Base-by-base conservation (phyloP, 2,113 vertebrate genomes). In the Caranx melampygus region DNA sequence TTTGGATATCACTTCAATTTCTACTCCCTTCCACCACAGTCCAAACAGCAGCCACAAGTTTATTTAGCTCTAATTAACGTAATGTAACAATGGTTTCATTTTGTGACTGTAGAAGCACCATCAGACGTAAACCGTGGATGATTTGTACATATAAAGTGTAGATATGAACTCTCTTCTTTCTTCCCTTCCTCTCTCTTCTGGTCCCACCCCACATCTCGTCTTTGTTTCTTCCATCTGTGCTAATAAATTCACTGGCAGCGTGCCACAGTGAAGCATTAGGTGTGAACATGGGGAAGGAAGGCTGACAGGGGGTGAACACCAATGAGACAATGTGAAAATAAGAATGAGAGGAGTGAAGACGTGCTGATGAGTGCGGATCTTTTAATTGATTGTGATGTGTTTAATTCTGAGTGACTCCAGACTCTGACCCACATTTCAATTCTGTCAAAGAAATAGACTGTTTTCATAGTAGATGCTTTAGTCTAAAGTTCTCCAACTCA, bases 261-360 rank as follows among this genome's bases (percentile, higher is more conserved):
- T 37, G 63, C 51, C 61, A 21, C 45, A 14, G 59, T 82, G 78
- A 69, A 68, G 75, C 52, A 80, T 78, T 34, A 78, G 81, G 84
- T 85, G 89, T 68, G 84, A 85, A 76, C 75, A 67, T 18, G 44
- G 66, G 66, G 62, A 71, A 66, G 65, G 45, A 33, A 78, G n/a
- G 16, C 45, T 78, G 71, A 73, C 73, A 79, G 81, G 79, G 72
- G 78, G 64, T 69, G 82, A 81, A 70, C 79, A 66, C 69, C 75
- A 51, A 72, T 80, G 76, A 87, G 87, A 81, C 82, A 87, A 85
- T 58, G 73, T 87, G 81, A 75, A 73, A 82, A 78, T 69, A 75
- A 62, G 72, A 86, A 69, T 68, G 15, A 40, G 59, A 63, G 55
- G 59, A 57, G 73, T 85, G 84, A 81, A 33, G 65, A 85, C 34